These are phyloP conservation scores for Siniperca knerii DNA, from an alignment of 2,113 vertebrate species.

Conservation along the genomic window DNA sequence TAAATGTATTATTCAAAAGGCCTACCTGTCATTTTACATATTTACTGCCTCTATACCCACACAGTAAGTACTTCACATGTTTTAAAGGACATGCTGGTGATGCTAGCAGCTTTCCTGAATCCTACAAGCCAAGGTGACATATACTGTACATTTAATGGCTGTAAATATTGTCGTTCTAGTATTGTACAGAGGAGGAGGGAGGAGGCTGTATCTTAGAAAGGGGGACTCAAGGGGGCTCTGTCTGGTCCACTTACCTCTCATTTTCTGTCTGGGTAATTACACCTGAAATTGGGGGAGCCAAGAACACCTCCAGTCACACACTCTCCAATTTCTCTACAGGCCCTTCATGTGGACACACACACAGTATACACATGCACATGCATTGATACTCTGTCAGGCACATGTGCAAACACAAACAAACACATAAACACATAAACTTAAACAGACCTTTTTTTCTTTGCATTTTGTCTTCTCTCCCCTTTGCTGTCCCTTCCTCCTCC, in stretches of 20 bases:
- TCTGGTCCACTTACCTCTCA: conserved; percentile 72
- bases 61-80: neutral
- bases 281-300: conserved; percentile 76
- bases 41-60: neutral
- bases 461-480: conserved; percentile 39
- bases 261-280: conserved; percentile 79
- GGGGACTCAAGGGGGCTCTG: conserved; percentile 45
- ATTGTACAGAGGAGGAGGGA: conserved; percentile 6
- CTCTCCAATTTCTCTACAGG: conserved; percentile 58
- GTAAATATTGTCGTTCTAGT: conserved; percentile 31
- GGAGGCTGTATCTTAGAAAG: conserved; percentile 38
- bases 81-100: neutral
- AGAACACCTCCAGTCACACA: conserved; percentile 56
- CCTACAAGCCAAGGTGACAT: neutral
- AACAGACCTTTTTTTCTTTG: conserved; percentile 42
- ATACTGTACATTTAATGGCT: conserved; percentile 6
- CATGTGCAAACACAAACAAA: neutral
- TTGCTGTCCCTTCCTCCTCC: conserved; percentile 34
- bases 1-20: too few species aligned
- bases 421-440: conserved; percentile 6
- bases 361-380: conserved; percentile 7
- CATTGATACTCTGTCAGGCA: conserved; percentile 24
- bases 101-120: neutral
- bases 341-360: conserved; percentile 20
- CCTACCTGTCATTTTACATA: neutral